Conservation (phyloP, 2,888 invertebrate genomes). For the Chrysodeixis includens region DNA sequence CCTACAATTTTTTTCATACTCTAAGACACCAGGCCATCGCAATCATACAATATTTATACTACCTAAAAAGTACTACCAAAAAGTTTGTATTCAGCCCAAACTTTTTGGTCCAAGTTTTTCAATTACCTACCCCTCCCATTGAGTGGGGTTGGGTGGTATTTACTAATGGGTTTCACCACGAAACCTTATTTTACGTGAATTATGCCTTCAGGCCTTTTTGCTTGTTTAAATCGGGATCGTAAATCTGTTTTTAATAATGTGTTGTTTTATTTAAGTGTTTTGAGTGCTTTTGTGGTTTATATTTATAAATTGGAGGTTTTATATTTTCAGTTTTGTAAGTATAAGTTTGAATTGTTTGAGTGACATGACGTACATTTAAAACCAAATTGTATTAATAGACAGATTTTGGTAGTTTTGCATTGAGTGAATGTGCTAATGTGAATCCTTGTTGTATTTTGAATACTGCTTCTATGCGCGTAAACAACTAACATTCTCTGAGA, state of each 20-base stretch:
- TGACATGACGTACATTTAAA: too few relatives aligned
- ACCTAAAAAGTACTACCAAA: not conserved
- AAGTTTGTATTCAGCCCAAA: constrained; percentile 26
- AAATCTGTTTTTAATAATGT: constrained; percentile 3
- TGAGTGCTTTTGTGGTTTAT: not conserved
- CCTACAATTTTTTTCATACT: too few relatives aligned
- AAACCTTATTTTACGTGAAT: constrained; percentile 38
- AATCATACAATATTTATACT: too few relatives aligned
- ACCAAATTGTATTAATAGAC: too few relatives aligned
- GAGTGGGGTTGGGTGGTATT: constrained; percentile 23
- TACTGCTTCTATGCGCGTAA: too few relatives aligned
- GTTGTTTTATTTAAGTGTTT: not conserved
- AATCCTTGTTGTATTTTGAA: too few relatives aligned
- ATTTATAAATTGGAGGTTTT: not conserved
- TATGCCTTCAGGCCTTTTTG: constrained; percentile 23
- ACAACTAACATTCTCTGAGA: too few relatives aligned
- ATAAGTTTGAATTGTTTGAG: too few relatives aligned
- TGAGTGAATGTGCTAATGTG: too few relatives aligned
- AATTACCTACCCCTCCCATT: constrained; percentile 46
- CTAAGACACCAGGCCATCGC: too few relatives aligned
- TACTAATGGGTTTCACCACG: constrained; percentile 37
- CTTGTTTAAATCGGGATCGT: constrained; percentile 9
- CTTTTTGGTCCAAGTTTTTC: constrained; percentile 43
- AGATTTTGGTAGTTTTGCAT: too few relatives aligned
- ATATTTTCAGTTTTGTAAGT: too few relatives aligned